These are phyloP conservation scores for Xerus inauris DNA, from an alignment of 2,113 vertebrate species.

Conservation along the genomic window DNA sequence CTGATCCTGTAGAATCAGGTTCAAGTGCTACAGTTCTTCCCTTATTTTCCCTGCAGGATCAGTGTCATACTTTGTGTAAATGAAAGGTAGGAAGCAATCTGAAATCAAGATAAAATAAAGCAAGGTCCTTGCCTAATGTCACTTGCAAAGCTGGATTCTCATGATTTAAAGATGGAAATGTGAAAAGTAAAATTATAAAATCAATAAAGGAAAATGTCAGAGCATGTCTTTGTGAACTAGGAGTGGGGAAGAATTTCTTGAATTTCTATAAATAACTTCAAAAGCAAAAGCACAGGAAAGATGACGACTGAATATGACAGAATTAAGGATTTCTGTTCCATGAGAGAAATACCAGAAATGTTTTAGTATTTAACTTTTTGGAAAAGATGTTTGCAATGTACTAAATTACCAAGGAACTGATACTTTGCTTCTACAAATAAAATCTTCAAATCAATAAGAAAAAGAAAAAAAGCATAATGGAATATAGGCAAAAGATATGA, in stretches of 20 bases:
- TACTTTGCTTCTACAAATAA: neutral
- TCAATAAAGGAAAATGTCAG: constrained; percentile 31
- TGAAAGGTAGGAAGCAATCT: neutral
- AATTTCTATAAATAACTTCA: constrained; percentile 60
- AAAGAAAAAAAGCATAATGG: neutral
- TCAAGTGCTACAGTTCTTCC: too few species aligned
- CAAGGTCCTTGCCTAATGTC: neutral
- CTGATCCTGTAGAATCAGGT: rapidly evolving
- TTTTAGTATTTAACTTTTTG: neutral
- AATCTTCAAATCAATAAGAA: neutral
- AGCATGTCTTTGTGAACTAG: neutral
- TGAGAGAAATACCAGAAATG: neutral
- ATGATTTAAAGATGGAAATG: neutral
- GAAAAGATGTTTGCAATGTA: neutral
- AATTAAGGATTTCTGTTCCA: constrained; percentile 25
- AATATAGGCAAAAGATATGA: neutral
- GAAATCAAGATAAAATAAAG: neutral
- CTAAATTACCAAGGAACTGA: neutral
- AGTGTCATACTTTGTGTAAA: neutral
- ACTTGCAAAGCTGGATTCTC: neutral
- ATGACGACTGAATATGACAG: neutral
- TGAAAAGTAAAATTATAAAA: constrained; percentile 3
- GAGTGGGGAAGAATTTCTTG: neutral
- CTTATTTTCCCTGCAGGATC: neutral
- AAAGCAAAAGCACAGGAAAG: constrained; percentile 14